Evolutionary conservation across 2,888 invertebrate genomes (phyloP), one percentile per base, ranked within the genome.

Genomic region (Glyphotaelius pellucidus): DNA sequence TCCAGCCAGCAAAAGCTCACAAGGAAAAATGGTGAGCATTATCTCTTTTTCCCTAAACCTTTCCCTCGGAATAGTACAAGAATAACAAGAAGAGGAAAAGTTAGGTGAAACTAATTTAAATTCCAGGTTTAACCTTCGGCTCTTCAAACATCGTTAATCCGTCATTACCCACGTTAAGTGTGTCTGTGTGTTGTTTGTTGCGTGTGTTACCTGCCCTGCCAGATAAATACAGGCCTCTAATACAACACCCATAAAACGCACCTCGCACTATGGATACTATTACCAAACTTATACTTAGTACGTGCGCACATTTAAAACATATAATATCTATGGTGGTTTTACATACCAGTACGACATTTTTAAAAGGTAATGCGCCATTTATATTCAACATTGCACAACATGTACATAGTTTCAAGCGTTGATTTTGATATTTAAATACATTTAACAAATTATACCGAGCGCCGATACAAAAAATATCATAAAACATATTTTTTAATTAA

Each of bases 91-190:
- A 19, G 85, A 38, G n/a, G n/a, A n/a, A 32, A 38, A 38, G 42
- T 38, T 85, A 85, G 38, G 12, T n/a, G 35, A 85, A 35, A 87
- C 52, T 87, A 87, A 87, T 87, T 87, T 32, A 42, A 87, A 87
- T 52, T 87, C 87, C 31, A 35, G n/a, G 87, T 52, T 30, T n/a
- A 87, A 87, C 31, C 47, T 85, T 35, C 85, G 25, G 87, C 87
- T 87, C 87, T 87, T 19, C 47, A 87, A 87, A 87, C 87, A 87
- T 87, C 87, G 87, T 87, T 87, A 87, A 87, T 87, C 87, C 87
- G 87, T 87, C 87, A 87, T 87, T 87, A 87, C 87, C 19, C 42
- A 5, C 87, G 30, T 32, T 52, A 25, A 3, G 12, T 31, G 47
- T 86, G 38, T 42, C 87, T 14, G 87, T 47, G 47, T 47, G 32